Evolutionary conservation across 2,113 vertebrate genomes (phyloP).

Genomic region (Oncorhynchus masou): DNA sequence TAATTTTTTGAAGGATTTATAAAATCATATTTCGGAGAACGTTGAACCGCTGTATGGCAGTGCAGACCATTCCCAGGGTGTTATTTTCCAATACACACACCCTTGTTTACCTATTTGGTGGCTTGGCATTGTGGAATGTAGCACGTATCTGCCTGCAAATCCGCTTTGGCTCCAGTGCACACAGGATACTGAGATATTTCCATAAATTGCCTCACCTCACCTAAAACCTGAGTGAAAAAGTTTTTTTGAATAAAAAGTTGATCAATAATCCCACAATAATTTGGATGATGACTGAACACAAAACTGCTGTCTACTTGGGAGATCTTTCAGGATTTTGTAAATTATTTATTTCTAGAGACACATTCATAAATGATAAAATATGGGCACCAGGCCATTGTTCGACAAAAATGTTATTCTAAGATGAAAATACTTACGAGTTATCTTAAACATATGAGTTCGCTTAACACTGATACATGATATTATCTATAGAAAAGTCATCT

Average conservation of each 20-base stretch:
- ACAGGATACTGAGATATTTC: constrained; percentile 51
- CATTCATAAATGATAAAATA: too few species aligned
- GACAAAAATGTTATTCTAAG: too few species aligned
- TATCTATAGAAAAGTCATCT: too few species aligned
- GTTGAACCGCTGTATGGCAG: constrained; percentile 37
- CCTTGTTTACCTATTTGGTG: constrained; percentile 68
- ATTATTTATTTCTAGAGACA: too few species aligned
- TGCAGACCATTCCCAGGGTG: constrained; percentile 62
- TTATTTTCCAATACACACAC: constrained; percentile 53
- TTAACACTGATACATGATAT: too few species aligned
- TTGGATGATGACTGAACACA: not conserved
- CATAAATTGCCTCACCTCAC: constrained; percentile 51
- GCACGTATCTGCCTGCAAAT: constrained; percentile 65
- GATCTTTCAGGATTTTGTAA: not conserved
- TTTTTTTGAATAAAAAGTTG: constrained; percentile 46
- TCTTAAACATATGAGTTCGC: too few species aligned
- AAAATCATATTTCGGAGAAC: constrained; percentile 69
- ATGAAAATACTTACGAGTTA: too few species aligned
- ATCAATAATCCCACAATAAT: constrained; percentile 54
- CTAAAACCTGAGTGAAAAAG: constrained; percentile 54
- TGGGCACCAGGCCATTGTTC: too few species aligned
- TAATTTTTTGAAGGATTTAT: constrained; percentile 73
- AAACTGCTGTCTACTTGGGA: not conserved
- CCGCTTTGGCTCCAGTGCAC: constrained; percentile 59
- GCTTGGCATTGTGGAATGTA: constrained; percentile 61